Evolutionary conservation across 2,797 vertebrate species (phyloP).

Genomic region (Clamator glandarius): DNA sequence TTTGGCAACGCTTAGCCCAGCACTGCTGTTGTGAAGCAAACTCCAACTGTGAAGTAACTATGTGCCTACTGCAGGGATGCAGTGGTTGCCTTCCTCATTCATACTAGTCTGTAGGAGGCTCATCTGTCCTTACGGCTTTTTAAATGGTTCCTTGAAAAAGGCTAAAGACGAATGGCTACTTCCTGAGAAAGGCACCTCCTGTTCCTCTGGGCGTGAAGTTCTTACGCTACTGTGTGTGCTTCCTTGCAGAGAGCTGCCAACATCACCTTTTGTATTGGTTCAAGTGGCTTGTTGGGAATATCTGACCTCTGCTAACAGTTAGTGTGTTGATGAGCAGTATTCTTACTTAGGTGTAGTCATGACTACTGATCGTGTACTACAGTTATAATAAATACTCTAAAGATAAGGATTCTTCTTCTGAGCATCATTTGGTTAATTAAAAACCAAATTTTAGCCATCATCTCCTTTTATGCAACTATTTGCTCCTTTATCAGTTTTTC

Average conservation of each 20-base stretch:
- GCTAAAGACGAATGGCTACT: not conserved
- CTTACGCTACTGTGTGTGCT: not conserved
- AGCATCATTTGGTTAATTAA: not conserved
- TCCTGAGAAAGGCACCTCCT: not conserved
- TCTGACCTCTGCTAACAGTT: not conserved
- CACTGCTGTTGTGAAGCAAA: not conserved
- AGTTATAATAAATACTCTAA: not conserved
- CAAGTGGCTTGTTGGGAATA: not conserved
- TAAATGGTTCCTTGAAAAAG: not conserved
- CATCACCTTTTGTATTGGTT: not conserved
- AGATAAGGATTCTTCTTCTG: not conserved
- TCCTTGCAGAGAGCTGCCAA: not conserved
- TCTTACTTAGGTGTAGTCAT: not conserved
- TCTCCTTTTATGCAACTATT: not conserved
- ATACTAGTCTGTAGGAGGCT: not conserved
- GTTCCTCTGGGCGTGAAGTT: not conserved
- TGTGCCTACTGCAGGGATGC: not conserved
- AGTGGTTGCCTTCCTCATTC: not conserved
- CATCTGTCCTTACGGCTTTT: not conserved
- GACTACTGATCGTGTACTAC: not conserved
- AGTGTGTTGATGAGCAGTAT: not conserved
- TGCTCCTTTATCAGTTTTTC: not conserved
- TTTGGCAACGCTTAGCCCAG: not conserved
- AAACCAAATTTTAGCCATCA: not conserved
- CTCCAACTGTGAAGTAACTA: accelerated